Percentiles rank a stretch among this genome's conserved stretches.
phyloP scores from a whole-genome alignment of 2,888 invertebrate species.

The Limnephilus lunatus region DNA sequence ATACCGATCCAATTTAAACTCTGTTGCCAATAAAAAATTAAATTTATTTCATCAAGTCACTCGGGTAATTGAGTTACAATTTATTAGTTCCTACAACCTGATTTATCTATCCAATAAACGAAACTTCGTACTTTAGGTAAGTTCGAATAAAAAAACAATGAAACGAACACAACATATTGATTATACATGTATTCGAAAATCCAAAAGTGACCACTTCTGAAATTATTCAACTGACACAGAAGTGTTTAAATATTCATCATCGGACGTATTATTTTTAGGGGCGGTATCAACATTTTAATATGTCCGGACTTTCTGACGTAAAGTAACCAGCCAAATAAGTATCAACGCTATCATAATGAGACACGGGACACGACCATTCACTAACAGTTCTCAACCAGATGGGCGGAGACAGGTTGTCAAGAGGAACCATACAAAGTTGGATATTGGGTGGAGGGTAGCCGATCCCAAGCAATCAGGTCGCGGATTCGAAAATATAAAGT shows the following conservation, averaged over 20 bases:
- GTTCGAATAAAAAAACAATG: background rate
- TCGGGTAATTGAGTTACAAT: slow-evolving; percentile 26
- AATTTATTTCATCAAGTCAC: slow-evolving; percentile 23
- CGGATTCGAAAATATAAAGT: background rate
- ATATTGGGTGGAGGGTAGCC: background rate
- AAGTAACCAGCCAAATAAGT: background rate
- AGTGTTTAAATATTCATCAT: background rate
- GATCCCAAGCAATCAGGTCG: slow-evolving; percentile 12
- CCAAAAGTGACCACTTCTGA: background rate
- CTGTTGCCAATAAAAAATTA: slow-evolving; percentile 35
- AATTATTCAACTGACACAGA: background rate
- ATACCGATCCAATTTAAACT: slow-evolving; percentile 26
- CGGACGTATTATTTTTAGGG: background rate
- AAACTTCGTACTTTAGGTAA: background rate
- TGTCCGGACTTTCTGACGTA: background rate
- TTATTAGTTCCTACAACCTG: slow-evolving; percentile 14
- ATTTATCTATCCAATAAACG: background rate
- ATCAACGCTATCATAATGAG: slow-evolving; percentile 11
- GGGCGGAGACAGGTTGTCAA: slow-evolving; percentile 37
- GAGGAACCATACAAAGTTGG: background rate
- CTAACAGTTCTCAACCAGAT: background rate
- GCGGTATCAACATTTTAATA: background rate
- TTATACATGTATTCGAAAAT: background rate
- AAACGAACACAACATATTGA: background rate
- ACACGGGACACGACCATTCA: background rate